Percentiles rank a stretch among this genome's conserved stretches.
phyloP scores from a whole-genome alignment of 2,113 vertebrate species.

The Hippocampus zosterae region DNA sequence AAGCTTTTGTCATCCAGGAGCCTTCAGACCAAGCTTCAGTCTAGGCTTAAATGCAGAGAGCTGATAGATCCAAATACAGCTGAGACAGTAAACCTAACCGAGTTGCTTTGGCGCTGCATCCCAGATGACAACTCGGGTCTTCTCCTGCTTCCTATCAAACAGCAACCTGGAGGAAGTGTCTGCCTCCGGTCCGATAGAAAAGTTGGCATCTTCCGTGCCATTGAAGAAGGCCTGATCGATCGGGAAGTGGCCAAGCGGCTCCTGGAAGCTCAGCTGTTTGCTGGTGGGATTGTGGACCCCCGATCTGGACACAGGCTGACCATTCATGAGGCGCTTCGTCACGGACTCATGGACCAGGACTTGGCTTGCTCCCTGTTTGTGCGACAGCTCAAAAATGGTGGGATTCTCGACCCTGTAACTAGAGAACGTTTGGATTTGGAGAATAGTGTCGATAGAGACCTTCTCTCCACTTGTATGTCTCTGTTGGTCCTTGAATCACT shows the following conservation, averaged over 20 bases:
- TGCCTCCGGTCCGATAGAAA: conserved; percentile 80
- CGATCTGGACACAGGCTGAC: conserved; percentile 83
- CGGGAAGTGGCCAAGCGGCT: conserved; percentile 77
- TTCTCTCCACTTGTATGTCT: conserved; percentile 77
- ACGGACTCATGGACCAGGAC: conserved; percentile 84
- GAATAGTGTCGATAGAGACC: conserved; percentile 74
- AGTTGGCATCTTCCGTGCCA: conserved; percentile 82
- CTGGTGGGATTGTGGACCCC: conserved; percentile 90
- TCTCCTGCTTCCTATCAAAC: conserved; percentile 82
- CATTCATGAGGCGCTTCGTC: conserved; percentile 77
- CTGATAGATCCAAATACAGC: conserved; percentile 92
- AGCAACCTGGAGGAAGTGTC: conserved; percentile 81
- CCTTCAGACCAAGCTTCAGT: conserved; percentile 64
- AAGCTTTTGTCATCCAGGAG: conserved; percentile 66
- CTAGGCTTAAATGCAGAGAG: conserved; percentile 64
- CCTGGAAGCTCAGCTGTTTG: conserved; percentile 89
- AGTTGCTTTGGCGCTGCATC: conserved; percentile 78
- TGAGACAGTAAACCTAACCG: conserved; percentile 75
- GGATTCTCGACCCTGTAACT: conserved; percentile 78
- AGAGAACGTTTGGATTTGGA: conserved; percentile 78
- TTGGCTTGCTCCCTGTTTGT: conserved; percentile 80
- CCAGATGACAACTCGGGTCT: conserved; percentile 75
- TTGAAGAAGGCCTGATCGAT: conserved; percentile 89
- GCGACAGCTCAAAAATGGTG: conserved; percentile 82
- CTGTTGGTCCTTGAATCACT: conserved; percentile 84